These are phyloP conservation scores for Varecia variegata DNA, from an alignment of 2,797 vertebrate genomes.

Conservation along the genomic window DNA sequence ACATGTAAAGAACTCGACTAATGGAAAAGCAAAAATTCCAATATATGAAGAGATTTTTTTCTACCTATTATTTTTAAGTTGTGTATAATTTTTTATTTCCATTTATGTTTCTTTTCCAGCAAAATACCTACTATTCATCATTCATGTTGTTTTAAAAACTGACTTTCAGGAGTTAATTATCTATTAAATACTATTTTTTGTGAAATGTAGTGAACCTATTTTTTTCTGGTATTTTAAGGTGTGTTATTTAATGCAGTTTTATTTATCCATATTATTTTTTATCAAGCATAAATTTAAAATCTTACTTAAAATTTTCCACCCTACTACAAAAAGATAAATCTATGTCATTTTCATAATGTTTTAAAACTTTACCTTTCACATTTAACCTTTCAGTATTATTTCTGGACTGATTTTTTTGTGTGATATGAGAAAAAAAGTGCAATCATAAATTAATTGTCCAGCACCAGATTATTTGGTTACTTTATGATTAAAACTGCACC, in stretches of 20 bases:
- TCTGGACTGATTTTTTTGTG: not conserved
- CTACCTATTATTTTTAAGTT: not conserved
- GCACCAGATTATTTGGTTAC: not conserved
- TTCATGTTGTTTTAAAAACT: not conserved
- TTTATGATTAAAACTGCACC: not conserved
- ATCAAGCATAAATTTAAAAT: not conserved
- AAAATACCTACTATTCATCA: not conserved
- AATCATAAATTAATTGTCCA: not conserved
- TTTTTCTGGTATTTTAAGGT: not conserved
- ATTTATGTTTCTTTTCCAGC: not conserved
- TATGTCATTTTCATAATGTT: not conserved
- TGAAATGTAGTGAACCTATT: not conserved
- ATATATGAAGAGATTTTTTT: not conserved
- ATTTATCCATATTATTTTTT: not conserved
- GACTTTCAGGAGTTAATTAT: not conserved
- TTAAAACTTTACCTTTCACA: not conserved
- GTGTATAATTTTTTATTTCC: not conserved
- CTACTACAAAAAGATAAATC: not conserved
- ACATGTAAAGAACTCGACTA: not conserved
- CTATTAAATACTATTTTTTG: not conserved
- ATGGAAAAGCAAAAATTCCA: not conserved
- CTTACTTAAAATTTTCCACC: not conserved
- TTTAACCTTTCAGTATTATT: not conserved
- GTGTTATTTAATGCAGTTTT: not conserved
- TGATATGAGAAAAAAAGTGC: not conserved